Percentiles rank a stretch among this genome's conserved stretches.
Conservation (phyloP, 2,888 invertebrate genomes). For the Melieria omissa region DNA sequence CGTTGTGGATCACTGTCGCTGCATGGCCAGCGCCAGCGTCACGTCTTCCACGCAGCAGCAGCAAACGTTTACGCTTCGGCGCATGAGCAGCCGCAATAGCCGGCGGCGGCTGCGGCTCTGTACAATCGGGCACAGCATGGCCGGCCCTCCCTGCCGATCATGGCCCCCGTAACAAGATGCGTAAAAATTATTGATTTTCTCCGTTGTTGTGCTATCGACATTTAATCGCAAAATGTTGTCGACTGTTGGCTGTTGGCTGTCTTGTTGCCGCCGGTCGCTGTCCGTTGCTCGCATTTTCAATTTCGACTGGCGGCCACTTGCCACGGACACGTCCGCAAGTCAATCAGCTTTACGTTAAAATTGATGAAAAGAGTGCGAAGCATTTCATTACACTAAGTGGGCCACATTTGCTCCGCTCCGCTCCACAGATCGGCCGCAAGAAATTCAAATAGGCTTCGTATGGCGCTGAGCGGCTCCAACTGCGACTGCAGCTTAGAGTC, state of each 20-base stretch:
- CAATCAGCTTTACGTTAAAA: neutral
- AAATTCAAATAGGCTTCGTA: too few relatives aligned
- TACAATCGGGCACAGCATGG: conserved; percentile 6
- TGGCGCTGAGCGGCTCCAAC: too few relatives aligned
- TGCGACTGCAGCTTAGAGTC: too few relatives aligned
- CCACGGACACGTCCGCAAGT: neutral
- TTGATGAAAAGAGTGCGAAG: neutral
- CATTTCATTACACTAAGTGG: neutral
- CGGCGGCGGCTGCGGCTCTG: conserved; percentile 1
- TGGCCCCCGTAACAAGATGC: conserved; percentile 58
- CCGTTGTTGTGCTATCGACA: conserved; percentile 55
- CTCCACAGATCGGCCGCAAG: too few relatives aligned
- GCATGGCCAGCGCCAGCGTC: neutral
- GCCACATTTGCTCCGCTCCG: too few relatives aligned
- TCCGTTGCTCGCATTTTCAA: neutral
- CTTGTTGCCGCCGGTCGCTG: neutral
- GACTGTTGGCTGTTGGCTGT: neutral
- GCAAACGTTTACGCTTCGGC: too few relatives aligned
- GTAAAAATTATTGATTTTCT: conserved; percentile 64
- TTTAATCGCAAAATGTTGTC: conserved; percentile 60
- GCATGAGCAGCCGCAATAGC: neutral
- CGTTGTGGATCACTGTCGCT: conserved; percentile 20
- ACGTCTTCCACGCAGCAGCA: too few relatives aligned
- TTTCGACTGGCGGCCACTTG: neutral
- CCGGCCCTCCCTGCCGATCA: conserved; percentile 19